These are phyloP conservation scores for Macrobrachium nipponense DNA, from an alignment of 1,140 invertebrate genomes.

Conservation along the genomic window DNA sequence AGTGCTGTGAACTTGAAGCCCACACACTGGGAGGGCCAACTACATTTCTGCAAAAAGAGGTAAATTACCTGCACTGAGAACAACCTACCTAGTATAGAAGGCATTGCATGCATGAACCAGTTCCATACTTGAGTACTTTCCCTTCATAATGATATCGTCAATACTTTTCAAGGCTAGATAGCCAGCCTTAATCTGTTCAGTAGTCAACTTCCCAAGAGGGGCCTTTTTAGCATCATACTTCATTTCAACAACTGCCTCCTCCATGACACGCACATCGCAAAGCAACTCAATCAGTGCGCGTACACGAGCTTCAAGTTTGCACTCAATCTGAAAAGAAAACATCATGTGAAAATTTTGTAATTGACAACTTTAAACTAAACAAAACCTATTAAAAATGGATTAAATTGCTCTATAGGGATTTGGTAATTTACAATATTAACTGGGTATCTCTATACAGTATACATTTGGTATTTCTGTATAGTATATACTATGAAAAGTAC, in stretches of 20 bases:
- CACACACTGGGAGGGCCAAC: too few relatives aligned
- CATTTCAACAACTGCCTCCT: slow-evolving; percentile 72
- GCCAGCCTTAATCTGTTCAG: slow-evolving; percentile 72
- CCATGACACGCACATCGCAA: slow-evolving; percentile 74
- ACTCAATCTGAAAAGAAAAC: slow-evolving; percentile 15
- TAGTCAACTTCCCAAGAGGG: slow-evolving; percentile 72
- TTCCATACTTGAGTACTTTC: slow-evolving; percentile 49
- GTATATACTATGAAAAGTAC: too few relatives aligned
- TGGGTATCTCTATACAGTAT: too few relatives aligned
- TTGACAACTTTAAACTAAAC: too few relatives aligned
- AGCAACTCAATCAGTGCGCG: slow-evolving; percentile 72
- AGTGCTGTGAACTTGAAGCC: too few relatives aligned
- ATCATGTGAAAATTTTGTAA: neutral
- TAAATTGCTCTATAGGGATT: too few relatives aligned
- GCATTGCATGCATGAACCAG: slow-evolving; percentile 70
- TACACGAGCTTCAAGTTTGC: slow-evolving; percentile 68
- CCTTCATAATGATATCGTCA: slow-evolving; percentile 67
- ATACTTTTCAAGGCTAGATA: slow-evolving; percentile 72
- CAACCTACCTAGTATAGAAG: slow-evolving; percentile 71
- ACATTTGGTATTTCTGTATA: too few relatives aligned
- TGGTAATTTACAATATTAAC: too few relatives aligned
- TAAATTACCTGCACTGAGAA: neutral
- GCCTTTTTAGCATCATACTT: slow-evolving; percentile 68
- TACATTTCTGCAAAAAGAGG: neutral
- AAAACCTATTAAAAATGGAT: too few relatives aligned